Conservation (phyloP, 2,797 vertebrate genomes). For the Chromis chromis region DNA sequence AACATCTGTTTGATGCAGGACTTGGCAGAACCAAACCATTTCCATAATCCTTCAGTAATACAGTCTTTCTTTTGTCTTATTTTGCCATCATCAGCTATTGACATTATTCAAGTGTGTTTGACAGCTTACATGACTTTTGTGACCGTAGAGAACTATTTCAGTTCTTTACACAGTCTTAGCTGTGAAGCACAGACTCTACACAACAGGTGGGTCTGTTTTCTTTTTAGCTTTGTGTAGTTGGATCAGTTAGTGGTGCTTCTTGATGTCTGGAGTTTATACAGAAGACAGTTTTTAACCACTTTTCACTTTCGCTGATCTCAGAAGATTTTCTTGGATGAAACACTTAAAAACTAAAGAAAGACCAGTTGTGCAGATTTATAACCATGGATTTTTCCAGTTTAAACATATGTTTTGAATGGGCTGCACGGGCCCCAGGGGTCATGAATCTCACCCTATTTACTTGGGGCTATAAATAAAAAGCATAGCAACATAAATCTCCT, state of each 20-base stretch:
- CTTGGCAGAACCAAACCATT: background rate
- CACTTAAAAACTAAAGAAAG: background rate
- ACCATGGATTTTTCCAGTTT: slow-evolving; percentile 11
- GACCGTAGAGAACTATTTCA: background rate
- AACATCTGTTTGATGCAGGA: background rate
- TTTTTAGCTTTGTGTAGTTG: slow-evolving; percentile 24
- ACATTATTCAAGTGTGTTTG: background rate
- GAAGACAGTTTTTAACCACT: slow-evolving; percentile 30
- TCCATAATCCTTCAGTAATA: background rate
- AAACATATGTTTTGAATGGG: slow-evolving; percentile 35
- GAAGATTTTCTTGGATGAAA: slow-evolving; percentile 6
- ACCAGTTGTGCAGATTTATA: slow-evolving; percentile 16
- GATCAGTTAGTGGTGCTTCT: slow-evolving; percentile 43
- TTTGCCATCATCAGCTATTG: background rate
- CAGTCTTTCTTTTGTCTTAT: background rate
- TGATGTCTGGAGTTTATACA: slow-evolving; percentile 43
- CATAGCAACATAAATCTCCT: slow-evolving; percentile 36
- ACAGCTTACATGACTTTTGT: background rate
- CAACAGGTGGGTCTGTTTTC: slow-evolving; percentile 15
- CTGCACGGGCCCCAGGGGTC: slow-evolving; percentile 7
- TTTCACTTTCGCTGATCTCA: slow-evolving; percentile 25
- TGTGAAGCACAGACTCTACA: slow-evolving; percentile 2
- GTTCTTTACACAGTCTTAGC: background rate
- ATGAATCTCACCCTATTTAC: slow-evolving; percentile 21
- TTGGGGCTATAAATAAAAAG: slow-evolving; percentile 17